A percentile compares a stretch with the other conserved stretches of the same genome.
phyloP scores from a whole-genome alignment of 2,888 invertebrate species.

The Matsumyia berberina region DNA sequence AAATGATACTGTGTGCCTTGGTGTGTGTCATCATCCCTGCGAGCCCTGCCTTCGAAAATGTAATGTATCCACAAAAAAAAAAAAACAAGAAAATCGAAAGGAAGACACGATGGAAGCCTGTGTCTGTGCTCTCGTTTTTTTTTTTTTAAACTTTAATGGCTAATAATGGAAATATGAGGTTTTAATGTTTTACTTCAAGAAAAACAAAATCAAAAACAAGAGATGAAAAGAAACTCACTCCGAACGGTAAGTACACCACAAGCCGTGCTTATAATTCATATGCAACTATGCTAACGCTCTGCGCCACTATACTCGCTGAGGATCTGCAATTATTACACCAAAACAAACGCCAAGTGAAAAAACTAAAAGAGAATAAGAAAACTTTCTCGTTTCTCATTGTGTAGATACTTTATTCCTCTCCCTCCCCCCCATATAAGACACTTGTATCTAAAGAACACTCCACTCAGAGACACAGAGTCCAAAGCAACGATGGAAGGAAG shows the following conservation, averaged over 20 bases:
- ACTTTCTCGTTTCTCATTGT: conserved; percentile 56
- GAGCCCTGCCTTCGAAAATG: not conserved
- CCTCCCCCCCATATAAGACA: not conserved
- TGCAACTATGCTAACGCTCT: conserved; percentile 30
- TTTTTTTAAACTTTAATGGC: conserved; percentile 44
- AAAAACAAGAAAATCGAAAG: not conserved
- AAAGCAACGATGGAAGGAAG: conserved; percentile 46
- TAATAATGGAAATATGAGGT: conserved; percentile 56
- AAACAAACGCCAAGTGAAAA: conserved; percentile 34
- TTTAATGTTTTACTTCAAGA: conserved; percentile 38
- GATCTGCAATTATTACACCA: conserved; percentile 47
- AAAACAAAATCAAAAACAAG: not conserved
- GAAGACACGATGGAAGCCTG: conserved; percentile 1
- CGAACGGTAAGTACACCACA: conserved; percentile 17
- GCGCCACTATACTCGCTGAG: conserved; percentile 31
- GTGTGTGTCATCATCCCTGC: not conserved
- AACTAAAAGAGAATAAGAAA: conserved; percentile 50
- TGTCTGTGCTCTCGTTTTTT: too few relatives aligned
- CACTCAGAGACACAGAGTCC: conserved; percentile 1
- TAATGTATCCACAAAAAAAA: conserved; percentile 11
- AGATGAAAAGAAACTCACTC: not conserved
- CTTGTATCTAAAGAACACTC: conserved; percentile 26
- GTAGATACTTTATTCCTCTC: conserved; percentile 32
- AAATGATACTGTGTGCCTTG: not conserved
- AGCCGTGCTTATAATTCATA: conserved; percentile 35